phyloP scores from a whole-genome alignment of 2,113 vertebrate species.

The Loxodonta africana region DNA sequence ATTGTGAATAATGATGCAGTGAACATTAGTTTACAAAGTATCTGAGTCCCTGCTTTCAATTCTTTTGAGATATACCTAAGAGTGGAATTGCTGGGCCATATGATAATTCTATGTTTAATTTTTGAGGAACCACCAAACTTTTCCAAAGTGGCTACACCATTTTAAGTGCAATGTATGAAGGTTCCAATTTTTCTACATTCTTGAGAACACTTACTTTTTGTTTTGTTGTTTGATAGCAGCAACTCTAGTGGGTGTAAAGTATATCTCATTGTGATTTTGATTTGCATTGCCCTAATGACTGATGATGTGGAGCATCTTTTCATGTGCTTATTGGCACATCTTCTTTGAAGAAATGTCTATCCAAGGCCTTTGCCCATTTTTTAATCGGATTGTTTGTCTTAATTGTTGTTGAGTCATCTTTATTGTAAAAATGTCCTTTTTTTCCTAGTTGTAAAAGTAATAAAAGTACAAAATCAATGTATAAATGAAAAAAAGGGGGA shows the following conservation, averaged over 20 bases:
- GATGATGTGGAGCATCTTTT: background rate
- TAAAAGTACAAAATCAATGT: background rate
- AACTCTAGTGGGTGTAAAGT: background rate
- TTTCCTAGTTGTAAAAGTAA: background rate
- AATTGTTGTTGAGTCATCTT: background rate
- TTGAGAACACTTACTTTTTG: background rate
- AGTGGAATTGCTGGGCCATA: background rate
- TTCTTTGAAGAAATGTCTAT: background rate
- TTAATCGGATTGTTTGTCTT: background rate
- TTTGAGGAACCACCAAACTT: background rate
- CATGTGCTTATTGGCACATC: background rate
- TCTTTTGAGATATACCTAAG: background rate
- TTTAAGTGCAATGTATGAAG: background rate
- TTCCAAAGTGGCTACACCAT: background rate
- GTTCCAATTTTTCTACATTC: background rate
- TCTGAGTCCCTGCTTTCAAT: background rate
- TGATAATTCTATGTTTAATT: background rate
- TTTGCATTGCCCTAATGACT: background rate
- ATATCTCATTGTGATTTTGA: background rate
- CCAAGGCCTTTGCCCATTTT: background rate
- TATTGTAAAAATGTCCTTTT: background rate
- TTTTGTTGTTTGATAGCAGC: background rate
- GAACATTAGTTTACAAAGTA: background rate
- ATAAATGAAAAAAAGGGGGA: background rate
- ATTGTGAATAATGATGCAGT: background rate